Evolutionary conservation across 2,888 invertebrate species (phyloP).

Genomic region (Ennomos erosarius): DNA sequence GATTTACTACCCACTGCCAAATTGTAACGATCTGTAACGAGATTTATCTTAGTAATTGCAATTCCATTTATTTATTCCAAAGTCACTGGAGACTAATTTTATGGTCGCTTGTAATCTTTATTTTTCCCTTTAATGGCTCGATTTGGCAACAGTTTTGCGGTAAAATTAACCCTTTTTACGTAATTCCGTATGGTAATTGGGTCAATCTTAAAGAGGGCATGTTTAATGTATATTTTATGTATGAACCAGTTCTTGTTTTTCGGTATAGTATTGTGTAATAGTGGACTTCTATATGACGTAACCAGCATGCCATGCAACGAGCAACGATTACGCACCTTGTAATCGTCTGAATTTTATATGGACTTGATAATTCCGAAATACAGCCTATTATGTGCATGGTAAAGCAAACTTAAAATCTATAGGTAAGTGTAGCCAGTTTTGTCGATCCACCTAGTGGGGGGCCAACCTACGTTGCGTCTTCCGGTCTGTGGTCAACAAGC

Average conservation of each 20-base stretch:
- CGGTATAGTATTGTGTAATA: background rate
- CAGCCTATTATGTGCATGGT: too few species aligned
- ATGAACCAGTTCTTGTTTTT: slow-evolving; percentile 13
- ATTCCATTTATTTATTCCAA: slow-evolving; percentile 9
- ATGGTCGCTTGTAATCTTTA: slow-evolving; percentile 39
- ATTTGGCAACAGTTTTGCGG: slow-evolving; percentile 58
- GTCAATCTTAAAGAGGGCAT: slow-evolving; percentile 23
- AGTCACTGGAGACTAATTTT: slow-evolving; percentile 27
- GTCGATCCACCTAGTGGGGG: too few species aligned
- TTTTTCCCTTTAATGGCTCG: slow-evolving; percentile 52
- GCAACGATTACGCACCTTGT: too few species aligned
- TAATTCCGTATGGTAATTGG: slow-evolving; percentile 35
- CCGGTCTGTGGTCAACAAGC: too few species aligned
- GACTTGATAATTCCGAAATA: too few species aligned
- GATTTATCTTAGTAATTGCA: slow-evolving; percentile 2
- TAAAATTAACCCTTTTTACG: slow-evolving; percentile 56
- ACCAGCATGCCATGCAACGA: too few species aligned
- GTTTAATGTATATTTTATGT: slow-evolving; percentile 22
- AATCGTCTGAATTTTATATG: too few species aligned
- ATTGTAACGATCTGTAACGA: background rate
- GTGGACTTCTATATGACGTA: too few species aligned
- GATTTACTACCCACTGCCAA: too few species aligned
- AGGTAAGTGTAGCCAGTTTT: too few species aligned
- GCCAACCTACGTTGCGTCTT: too few species aligned
- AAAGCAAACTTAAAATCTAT: too few species aligned